phyloP scores from a whole-genome alignment of 2,113 vertebrate species.

The Strix aluco region DNA sequence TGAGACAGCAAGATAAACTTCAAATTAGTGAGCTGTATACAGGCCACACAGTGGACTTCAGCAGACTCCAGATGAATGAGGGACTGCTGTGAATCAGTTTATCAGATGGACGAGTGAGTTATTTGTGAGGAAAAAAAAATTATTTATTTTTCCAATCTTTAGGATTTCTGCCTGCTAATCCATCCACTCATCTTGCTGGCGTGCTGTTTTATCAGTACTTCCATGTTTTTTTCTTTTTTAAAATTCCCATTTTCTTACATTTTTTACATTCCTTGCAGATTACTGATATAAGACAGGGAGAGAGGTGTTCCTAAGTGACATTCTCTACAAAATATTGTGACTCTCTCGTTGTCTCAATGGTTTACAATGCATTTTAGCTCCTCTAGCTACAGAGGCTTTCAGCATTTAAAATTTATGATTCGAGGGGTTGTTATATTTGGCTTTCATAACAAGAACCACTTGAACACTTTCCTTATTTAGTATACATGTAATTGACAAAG shows the following conservation, averaged over 20 bases:
- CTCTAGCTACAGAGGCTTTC: background rate
- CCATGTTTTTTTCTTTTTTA: fast-evolving
- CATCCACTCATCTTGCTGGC: background rate
- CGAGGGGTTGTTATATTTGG: background rate
- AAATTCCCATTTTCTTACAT: background rate
- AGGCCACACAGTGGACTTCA: background rate
- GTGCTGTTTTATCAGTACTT: background rate
- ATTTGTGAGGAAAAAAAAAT: background rate
- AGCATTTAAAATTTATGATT: background rate
- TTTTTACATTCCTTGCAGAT: background rate
- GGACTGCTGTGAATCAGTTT: background rate
- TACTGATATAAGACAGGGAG: background rate
- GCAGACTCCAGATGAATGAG: background rate
- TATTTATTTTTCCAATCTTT: background rate
- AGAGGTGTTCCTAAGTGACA: background rate
- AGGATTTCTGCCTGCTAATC: background rate
- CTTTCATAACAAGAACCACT: constrained; percentile 17
- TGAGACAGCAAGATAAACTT: background rate
- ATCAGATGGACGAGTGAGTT: background rate
- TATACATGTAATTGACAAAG: background rate
- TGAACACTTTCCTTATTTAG: constrained; percentile 12
- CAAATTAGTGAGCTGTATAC: background rate
- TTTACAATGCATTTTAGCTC: background rate
- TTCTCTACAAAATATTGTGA: background rate
- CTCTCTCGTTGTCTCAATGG: background rate